Evolutionary conservation across 1,140 invertebrate genomes (phyloP).

Genomic region (Lasioglossum albipes): DNA sequence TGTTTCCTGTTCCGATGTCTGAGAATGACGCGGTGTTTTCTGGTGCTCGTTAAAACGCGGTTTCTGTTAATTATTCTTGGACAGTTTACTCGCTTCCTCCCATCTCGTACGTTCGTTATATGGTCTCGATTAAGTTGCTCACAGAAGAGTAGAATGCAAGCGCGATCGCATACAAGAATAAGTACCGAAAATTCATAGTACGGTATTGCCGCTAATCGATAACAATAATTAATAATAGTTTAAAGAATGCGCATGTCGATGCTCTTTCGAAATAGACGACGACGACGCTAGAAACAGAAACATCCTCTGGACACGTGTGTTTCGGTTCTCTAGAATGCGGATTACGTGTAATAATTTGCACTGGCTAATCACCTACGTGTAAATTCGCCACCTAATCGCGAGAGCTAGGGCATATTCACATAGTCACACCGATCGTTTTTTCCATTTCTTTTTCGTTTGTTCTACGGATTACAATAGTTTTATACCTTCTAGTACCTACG

Average conservation of each 20-base stretch:
- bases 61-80: neutral
- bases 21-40: neutral
- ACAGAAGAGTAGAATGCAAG: neutral
- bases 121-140: neutral
- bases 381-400: slow-evolving; percentile 59
- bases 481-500: slow-evolving; percentile 69
- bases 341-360: slow-evolving; percentile 55
- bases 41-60: slow-evolving; percentile 12
- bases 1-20: slow-evolving; percentile 8
- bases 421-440: slow-evolving; percentile 75
- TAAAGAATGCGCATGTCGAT: slow-evolving; percentile 36
- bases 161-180: slow-evolving; percentile 7
- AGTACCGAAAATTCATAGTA: slow-evolving; percentile 21
- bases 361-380: slow-evolving; percentile 61
- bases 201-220: slow-evolving; percentile 5
- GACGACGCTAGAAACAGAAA: slow-evolving; percentile 35
- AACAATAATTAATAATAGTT: neutral
- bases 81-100: neutral
- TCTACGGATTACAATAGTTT: slow-evolving; percentile 71
- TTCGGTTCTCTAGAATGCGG: slow-evolving; percentile 40
- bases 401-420: slow-evolving; percentile 72
- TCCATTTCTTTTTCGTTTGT: slow-evolving; percentile 7
- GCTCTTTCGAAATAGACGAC: slow-evolving; percentile 21
- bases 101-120: neutral
- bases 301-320: slow-evolving; percentile 33